Evolutionary conservation across 2,113 vertebrate genomes (phyloP).

Genomic region (Sylvietta virens): DNA sequence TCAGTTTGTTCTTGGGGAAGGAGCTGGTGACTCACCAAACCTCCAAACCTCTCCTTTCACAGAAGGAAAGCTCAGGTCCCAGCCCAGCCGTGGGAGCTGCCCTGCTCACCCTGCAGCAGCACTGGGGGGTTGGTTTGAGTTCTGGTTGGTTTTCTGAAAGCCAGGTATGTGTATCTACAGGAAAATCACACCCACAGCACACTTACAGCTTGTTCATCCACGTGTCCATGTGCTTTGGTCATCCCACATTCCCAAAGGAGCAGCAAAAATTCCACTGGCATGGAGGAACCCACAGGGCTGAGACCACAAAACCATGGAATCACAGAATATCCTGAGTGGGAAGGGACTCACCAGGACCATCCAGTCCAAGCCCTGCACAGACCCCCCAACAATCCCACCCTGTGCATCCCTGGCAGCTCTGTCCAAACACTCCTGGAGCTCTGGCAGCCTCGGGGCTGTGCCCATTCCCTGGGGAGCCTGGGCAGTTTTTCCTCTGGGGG

Average conservation of each 20-base stretch:
- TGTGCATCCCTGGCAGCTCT: accelerated
- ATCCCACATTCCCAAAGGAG: neutral
- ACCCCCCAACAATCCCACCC: neutral
- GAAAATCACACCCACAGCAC: neutral
- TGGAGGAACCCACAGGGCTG: neutral
- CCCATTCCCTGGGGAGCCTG: neutral
- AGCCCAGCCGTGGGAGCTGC: neutral
- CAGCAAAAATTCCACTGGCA: neutral
- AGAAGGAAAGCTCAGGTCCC: neutral
- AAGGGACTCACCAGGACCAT: accelerated
- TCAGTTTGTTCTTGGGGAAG: neutral
- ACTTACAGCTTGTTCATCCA: neutral
- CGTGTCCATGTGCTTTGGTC: accelerated
- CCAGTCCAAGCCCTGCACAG: neutral
- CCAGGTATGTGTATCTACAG: neutral
- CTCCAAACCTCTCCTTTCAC: neutral
- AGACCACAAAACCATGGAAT: neutral
- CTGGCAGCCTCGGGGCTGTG: neutral
- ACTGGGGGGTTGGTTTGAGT: neutral
- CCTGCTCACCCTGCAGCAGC: neutral
- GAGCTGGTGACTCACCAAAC: neutral
- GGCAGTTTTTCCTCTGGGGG: neutral
- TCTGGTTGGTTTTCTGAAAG: neutral
- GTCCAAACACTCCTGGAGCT: neutral
- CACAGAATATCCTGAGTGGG: neutral